Conservation (phyloP, 2,797 vertebrate genomes). For the Helarctos malayanus region DNA sequence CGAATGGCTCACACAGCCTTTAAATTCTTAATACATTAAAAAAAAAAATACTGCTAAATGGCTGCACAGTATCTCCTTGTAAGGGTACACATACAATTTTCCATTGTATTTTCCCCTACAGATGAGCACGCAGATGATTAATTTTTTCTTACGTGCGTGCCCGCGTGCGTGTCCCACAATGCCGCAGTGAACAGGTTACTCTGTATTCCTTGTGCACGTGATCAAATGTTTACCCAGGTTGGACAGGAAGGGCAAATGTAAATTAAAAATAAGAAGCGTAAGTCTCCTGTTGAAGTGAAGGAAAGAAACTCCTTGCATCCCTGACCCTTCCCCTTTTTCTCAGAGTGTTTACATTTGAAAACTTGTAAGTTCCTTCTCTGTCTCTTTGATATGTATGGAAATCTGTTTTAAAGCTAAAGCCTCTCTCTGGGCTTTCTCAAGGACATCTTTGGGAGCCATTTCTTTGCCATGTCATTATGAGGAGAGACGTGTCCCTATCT, state of each 20-base stretch:
- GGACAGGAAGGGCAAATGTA: background rate
- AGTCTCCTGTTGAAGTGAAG: slow-evolving; percentile 24
- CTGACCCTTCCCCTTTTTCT: background rate
- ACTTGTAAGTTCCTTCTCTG: slow-evolving; percentile 4
- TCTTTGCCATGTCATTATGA: background rate
- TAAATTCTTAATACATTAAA: background rate
- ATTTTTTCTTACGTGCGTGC: background rate
- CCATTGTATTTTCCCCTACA: background rate
- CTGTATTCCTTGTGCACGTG: background rate
- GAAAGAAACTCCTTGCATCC: background rate
- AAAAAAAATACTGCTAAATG: background rate
- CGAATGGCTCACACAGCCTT: background rate
- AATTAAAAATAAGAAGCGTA: background rate
- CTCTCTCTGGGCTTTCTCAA: background rate
- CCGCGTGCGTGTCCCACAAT: background rate
- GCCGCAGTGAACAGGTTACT: background rate
- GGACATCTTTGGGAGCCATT: background rate
- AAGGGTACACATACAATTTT: background rate
- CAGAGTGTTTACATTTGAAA: background rate
- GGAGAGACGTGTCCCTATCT: background rate
- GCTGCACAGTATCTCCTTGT: background rate
- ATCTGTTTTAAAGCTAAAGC: background rate
- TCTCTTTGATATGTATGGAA: background rate
- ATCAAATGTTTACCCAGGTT: background rate
- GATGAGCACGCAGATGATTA: background rate